Conservation (phyloP, 1,140 invertebrate genomes). For the Pentalonia nigronervosa region DNA sequence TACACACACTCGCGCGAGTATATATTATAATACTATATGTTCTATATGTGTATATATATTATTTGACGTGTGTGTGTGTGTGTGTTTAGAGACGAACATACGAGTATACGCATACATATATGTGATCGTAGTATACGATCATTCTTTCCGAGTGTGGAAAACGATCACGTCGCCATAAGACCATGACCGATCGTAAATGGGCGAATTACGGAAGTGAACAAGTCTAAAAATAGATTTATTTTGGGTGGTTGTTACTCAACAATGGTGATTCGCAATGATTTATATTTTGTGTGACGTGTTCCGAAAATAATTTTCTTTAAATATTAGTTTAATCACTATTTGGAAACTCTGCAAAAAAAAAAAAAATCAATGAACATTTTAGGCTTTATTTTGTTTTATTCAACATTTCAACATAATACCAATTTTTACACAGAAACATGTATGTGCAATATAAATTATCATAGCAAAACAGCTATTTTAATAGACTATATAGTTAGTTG, state of each 20-base stretch:
- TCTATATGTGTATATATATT: too few species aligned
- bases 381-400: neutral
- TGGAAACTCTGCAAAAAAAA: neutral
- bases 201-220: conserved; percentile 37
- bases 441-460: neutral
- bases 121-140: neutral
- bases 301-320: neutral
- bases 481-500: neutral
- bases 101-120: neutral
- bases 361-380: neutral
- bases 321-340: neutral
- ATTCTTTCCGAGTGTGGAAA: neutral
- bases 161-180: conserved; percentile 38
- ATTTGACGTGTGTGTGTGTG: neutral
- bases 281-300: neutral
- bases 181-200: conserved; percentile 50
- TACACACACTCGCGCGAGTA: neutral
- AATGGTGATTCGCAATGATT: neutral
- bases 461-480: neutral
- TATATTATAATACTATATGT: too few species aligned
- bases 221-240: neutral
- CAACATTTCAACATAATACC: neutral
- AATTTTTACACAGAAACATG: neutral
- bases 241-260: neutral
- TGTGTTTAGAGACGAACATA: conserved; percentile 17